Evolutionary conservation across 2,797 vertebrate species (phyloP).

Genomic region (Tokudaia muenninki): DNA sequence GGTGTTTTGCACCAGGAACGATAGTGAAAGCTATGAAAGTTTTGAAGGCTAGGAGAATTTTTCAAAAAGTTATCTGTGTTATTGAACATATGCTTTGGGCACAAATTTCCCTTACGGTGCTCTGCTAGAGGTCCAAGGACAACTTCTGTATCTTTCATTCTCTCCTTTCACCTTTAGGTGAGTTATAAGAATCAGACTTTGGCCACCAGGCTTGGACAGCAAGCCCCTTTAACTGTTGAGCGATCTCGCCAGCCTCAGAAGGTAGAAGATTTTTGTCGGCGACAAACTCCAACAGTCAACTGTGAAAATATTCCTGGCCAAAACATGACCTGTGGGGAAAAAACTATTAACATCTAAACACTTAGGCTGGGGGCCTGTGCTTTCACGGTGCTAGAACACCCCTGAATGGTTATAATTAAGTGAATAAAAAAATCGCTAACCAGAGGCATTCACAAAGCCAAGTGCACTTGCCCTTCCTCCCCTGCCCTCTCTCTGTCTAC

Average conservation of each 20-base stretch:
- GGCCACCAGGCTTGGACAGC: neutral
- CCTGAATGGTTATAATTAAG: neutral
- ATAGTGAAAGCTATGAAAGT: neutral
- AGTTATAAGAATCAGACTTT: neutral
- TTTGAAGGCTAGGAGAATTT: neutral
- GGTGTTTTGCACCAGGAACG: neutral
- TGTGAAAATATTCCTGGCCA: conserved; percentile 32
- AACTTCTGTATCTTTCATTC: neutral
- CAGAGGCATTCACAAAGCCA: neutral
- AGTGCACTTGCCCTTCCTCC: neutral
- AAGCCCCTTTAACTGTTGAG: neutral
- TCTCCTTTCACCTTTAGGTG: neutral
- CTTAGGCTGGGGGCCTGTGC: neutral
- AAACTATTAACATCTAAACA: conserved; percentile 40
- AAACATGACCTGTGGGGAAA: conserved; percentile 6
- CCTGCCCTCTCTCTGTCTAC: neutral
- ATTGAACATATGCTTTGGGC: neutral
- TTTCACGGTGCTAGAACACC: neutral
- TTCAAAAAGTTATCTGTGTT: neutral
- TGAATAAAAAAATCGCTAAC: conserved; percentile 34
- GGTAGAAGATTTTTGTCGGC: conserved; percentile 33
- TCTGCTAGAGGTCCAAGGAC: neutral
- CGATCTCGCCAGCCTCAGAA: neutral
- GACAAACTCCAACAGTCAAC: conserved; percentile 6
- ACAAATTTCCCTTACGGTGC: neutral